Base-by-base conservation (phyloP, 2,113 vertebrate species). In the Scophthalmus maximus region DNA sequence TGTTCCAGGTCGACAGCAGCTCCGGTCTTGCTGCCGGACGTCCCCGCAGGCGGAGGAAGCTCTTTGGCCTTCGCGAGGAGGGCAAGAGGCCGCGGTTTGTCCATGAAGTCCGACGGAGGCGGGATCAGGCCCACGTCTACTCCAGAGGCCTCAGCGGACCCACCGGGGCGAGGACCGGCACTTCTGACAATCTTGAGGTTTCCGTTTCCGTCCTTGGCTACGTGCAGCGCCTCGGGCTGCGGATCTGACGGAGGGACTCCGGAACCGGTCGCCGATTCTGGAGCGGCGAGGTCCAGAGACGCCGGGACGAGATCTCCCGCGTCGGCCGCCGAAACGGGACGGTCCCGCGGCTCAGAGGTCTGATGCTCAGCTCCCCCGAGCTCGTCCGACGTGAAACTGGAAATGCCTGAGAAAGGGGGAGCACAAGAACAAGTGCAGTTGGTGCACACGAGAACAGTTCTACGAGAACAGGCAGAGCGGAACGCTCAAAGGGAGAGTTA, bases 101-200 rank as follows among this genome's bases (percentile, higher is more conserved):
- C 94, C 92, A 83, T 93, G 76, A 95, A 95, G 79, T 92, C 92
- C 56, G 91, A 91, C 0, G 94, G 94, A 42, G 93, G 94, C 26
- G 89, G 93, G 63, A 94, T 92, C 49, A 92, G 49, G 20, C 9
- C 70, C 55, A 81, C 0, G 29, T 76, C 65, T 0, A 44, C 18
- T 10, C 78, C 75, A 25, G 86, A 36, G 23, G 72, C 26, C 44
- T 40, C 36, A 3, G n/a, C 10, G 8, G 81, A 22, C 17, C 8
- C 36, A 27, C 2, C 56, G 14, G 61, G 30, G 30, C 1, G 20
- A 29, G 47, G 27, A 15, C 4, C 20, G 7, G 23, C 8, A 23
- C 29, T 76, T 4, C 67, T n/a, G 42, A 77, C 49, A 7, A 36
- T 68, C 38, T 59, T 47, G 1, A 76, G 42, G 6, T 47, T 12